phyloP scores from a whole-genome alignment of 2,797 vertebrate genomes.

The Sebastes ruberrimus region DNA sequence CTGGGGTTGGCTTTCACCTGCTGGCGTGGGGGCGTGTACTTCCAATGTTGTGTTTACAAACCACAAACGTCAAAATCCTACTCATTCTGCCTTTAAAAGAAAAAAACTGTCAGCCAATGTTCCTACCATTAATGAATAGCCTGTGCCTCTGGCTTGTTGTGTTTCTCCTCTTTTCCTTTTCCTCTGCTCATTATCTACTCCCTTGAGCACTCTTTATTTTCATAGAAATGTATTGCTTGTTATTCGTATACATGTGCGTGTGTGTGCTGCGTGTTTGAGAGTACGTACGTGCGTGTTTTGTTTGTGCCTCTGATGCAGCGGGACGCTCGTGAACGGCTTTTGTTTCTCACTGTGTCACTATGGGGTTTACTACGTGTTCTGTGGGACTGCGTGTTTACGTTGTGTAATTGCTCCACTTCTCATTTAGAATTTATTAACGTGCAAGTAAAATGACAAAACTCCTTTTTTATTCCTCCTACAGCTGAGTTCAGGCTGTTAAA shows the following conservation, averaged over 20 bases:
- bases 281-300: not conserved
- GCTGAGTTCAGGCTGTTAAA: constrained; percentile 34
- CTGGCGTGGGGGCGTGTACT: not conserved
- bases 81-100: not conserved
- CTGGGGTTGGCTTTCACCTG: not conserved
- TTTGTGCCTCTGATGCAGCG: not conserved
- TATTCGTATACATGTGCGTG: not conserved
- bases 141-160: not conserved
- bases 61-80: not conserved
- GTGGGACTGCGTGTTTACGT: constrained; percentile 12
- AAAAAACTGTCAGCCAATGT: not conserved
- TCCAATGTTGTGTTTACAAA: not conserved
- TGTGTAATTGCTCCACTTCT: constrained; percentile 33
- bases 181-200: constrained; percentile 16
- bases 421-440: constrained; percentile 17
- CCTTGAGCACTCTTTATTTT: constrained; percentile 28
- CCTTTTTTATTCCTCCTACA: not conserved
- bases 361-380: constrained; percentile 7
- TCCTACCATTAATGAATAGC: not conserved
- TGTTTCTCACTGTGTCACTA: constrained; percentile 22
- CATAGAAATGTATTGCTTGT: constrained; percentile 15
- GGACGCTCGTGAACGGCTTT: constrained; percentile 3
- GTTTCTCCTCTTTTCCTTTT: not conserved
- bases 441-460: constrained; percentile 30
- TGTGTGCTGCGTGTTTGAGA: not conserved